Percentiles rank a stretch among this genome's conserved stretches.
Conservation (phyloP, 2,797 vertebrate species). For the Chanos chanos region DNA sequence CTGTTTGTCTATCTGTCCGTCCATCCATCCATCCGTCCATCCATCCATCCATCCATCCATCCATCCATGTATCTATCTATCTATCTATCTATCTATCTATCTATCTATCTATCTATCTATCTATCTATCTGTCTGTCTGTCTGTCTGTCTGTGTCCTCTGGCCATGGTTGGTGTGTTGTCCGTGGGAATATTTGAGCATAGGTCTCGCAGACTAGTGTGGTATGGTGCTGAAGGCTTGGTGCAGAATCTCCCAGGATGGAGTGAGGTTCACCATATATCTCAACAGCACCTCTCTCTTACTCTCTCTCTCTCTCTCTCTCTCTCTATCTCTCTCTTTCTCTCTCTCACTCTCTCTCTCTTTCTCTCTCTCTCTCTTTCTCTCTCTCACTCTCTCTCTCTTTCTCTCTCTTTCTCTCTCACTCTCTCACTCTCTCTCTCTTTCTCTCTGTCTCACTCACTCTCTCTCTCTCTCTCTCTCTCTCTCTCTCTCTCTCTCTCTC, state of each 20-base stretch:
- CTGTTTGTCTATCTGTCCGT: too few species aligned
- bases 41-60: too few species aligned
- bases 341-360: not conserved
- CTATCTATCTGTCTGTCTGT: too few species aligned
- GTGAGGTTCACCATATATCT: slow-evolving; percentile 32
- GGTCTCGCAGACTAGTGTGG: slow-evolving; percentile 43
- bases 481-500: not conserved
- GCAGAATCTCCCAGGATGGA: slow-evolving; percentile 49
- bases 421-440: not conserved
- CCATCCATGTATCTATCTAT: too few species aligned
- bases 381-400: too few species aligned
- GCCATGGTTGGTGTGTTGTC: not conserved
- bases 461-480: not conserved
- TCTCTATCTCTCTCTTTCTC: not conserved
- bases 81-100: too few species aligned
- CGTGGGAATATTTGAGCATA: slow-evolving; percentile 38
- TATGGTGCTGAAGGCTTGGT: slow-evolving; percentile 48
- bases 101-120: too few species aligned
- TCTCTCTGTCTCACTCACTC: too few species aligned
- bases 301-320: not conserved
- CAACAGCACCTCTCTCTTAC: slow-evolving; percentile 23
- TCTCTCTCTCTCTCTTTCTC: not conserved
- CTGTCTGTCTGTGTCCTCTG: too few species aligned
- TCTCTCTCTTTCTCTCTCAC: not conserved
- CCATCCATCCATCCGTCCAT: too few species aligned